Evolutionary conservation across 2,888 invertebrate species (phyloP).

Genomic region (Ctena decussata): DNA sequence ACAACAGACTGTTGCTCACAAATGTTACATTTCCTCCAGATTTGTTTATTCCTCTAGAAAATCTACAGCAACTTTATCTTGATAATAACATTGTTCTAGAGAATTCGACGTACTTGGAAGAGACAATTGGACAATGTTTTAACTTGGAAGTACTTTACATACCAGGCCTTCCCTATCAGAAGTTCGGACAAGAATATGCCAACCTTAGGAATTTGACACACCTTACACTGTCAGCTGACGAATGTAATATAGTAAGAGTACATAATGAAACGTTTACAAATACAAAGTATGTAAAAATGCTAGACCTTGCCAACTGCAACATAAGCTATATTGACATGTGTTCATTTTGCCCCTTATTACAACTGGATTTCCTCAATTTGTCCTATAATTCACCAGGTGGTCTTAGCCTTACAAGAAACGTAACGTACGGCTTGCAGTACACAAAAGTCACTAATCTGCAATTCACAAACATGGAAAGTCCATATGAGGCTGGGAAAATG

Average conservation of each 20-base stretch:
- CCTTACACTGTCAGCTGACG: neutral
- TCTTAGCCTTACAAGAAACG: slow-evolving; percentile 28
- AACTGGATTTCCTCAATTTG: slow-evolving; percentile 18
- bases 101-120: neutral
- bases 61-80: neutral
- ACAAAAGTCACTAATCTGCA: slow-evolving; percentile 37
- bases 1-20: neutral
- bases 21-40: neutral
- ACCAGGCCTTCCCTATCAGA: neutral
- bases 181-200: neutral
- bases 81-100: neutral
- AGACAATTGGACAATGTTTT: neutral
- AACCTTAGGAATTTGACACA: neutral
- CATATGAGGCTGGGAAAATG: slow-evolving; percentile 25
- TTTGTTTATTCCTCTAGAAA: neutral
- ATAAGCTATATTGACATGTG: neutral
- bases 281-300: neutral
- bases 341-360: neutral
- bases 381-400: slow-evolving; percentile 39
- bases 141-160: neutral
- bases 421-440: slow-evolving; percentile 50
- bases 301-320: neutral
- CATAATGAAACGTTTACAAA: neutral
- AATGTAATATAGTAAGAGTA: neutral
- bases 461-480: slow-evolving; percentile 21